Evolutionary conservation across 2,797 vertebrate species (phyloP), one percentile per base, ranked within the genome.

Genomic region (Tarsius wallacei): DNA sequence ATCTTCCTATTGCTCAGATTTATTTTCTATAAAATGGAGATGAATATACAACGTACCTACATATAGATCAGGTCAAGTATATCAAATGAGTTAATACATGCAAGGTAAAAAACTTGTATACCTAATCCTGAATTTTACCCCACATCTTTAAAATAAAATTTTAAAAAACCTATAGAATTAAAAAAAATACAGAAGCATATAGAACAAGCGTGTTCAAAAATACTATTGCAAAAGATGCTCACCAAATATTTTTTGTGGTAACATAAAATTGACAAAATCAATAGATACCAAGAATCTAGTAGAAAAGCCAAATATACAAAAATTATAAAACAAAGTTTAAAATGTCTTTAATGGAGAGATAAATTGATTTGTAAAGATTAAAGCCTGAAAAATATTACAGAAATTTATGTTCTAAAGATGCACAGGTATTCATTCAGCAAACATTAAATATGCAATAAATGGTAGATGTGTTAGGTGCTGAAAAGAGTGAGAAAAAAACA

Each of bases 341-440:
- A 36, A 55, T 26, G 13, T 33, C 36, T 53, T 53, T 84, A 55
- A 77, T 61, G 26, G 19, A 87, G 24, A 77, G 4, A 16, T 68
- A 16, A 76, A 17, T 55, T 66, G 0, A 74, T 7, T n/a, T 91
- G 28, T 63, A 87, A 73, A 2, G 22, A 85, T 42, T 95, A 17
- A 93, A 91, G 80, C 3, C 73, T 95, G 61, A 66, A 8, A 57
- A 77, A 53, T 61, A 66, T 51, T 87, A 11, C 2, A 90, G 59
- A 28, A 13, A 74, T 57, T 82, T 90, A 15, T 91, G 89, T 93
- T 81, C 49, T n/a, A 53, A 89, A 93, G 68, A 22, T 28, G 4
- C 31, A 24, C 57, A 90, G 5, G 2, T 64, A 26, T 71, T 90
- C n/a, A 49, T 33, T 94, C 4, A 77, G 31, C n/a, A 83, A 66